Evolutionary conservation across 2,888 invertebrate species (phyloP).

Genomic region (Macrosiphum euphorbiae): DNA sequence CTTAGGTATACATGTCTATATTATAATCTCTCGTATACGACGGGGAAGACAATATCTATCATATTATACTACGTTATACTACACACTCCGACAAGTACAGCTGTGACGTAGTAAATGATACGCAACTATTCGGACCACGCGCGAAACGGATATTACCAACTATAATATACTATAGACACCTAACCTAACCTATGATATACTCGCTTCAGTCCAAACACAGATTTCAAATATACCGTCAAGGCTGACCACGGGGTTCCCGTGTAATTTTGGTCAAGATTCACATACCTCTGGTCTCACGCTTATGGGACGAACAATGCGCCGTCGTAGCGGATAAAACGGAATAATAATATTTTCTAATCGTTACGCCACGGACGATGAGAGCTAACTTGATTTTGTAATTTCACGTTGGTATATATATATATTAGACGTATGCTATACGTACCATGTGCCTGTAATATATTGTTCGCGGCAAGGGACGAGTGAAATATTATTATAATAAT

Average conservation of each 20-base stretch:
- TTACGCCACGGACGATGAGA: slow-evolving; percentile 26
- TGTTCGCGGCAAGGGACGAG: not conserved
- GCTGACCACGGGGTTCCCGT: slow-evolving; percentile 54
- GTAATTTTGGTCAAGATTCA: slow-evolving; percentile 57
- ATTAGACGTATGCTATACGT: not conserved
- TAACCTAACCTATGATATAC: not conserved
- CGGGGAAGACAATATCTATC: not conserved
- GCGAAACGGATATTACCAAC: slow-evolving; percentile 8
- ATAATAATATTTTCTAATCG: slow-evolving; percentile 24
- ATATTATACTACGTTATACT: not conserved
- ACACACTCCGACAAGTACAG: not conserved
- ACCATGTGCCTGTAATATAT: not conserved
- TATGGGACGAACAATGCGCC: slow-evolving; percentile 38
- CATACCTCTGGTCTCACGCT: slow-evolving; percentile 59
- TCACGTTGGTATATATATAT: not conserved
- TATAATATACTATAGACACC: too few species aligned
- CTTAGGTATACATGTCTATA: not conserved
- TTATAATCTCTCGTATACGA: too few species aligned
- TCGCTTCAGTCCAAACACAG: not conserved
- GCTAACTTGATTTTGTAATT: slow-evolving; percentile 43
- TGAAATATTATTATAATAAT: not conserved
- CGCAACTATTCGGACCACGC: slow-evolving; percentile 22
- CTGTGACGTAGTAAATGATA: slow-evolving; percentile 37
- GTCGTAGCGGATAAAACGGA: not conserved
- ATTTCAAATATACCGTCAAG: slow-evolving; percentile 20